phyloP scores from a whole-genome alignment of 2,888 invertebrate species.

The Calliopum simillimum region DNA sequence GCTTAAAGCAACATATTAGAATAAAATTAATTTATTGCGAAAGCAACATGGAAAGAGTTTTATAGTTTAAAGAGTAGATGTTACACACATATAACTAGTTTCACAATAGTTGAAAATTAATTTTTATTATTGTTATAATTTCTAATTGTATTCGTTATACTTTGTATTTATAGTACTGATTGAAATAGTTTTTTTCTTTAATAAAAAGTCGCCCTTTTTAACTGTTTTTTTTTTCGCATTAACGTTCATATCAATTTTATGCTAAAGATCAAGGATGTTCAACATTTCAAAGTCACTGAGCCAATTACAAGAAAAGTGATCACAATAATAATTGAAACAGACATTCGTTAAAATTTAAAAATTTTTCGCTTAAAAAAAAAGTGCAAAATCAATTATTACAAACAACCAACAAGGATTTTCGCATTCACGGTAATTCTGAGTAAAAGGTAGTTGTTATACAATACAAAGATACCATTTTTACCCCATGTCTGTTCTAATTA shows the following conservation, averaged over 20 bases:
- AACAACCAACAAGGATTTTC: too few relatives aligned
- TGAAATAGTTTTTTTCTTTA: background rate
- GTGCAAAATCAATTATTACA: background rate
- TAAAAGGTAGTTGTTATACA: too few relatives aligned
- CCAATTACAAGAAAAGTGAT: too few relatives aligned
- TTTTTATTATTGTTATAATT: too few relatives aligned
- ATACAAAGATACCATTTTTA: too few relatives aligned
- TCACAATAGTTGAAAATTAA: too few relatives aligned
- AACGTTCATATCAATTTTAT: constrained; percentile 10
- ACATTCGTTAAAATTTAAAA: background rate
- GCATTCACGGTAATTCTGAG: too few relatives aligned
- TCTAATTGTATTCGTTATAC: background rate
- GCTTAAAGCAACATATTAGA: background rate
- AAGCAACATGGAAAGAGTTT: too few relatives aligned
- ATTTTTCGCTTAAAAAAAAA: background rate
- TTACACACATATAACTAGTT: too few relatives aligned
- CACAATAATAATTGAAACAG: background rate
- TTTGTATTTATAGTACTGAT: background rate
- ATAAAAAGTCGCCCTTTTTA: background rate
- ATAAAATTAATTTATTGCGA: background rate
- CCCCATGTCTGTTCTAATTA: too few relatives aligned
- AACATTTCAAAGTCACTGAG: too few relatives aligned
- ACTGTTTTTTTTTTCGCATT: constrained; percentile 6
- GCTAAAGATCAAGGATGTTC: background rate
- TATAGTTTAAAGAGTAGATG: too few relatives aligned